Conservation (phyloP, 2,113 vertebrate genomes). For the Lynx canadensis region DNA sequence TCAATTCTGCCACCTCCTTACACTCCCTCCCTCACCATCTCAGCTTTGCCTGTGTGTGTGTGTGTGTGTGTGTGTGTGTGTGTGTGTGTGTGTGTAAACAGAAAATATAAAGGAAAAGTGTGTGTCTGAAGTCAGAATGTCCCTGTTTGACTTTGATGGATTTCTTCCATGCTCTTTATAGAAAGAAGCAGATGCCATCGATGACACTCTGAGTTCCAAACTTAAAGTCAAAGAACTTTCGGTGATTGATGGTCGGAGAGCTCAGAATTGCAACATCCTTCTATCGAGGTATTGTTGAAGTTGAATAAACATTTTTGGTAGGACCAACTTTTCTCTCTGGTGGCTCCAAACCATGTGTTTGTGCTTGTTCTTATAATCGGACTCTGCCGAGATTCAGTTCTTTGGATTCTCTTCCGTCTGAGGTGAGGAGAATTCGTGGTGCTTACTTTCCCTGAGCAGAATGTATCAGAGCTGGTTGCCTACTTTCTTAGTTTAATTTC, state of each 20-base stretch:
- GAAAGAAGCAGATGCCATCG: constrained; percentile 95
- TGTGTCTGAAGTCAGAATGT: constrained; percentile 67
- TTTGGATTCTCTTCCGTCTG: background rate
- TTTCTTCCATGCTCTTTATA: constrained; percentile 82
- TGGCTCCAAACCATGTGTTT: background rate
- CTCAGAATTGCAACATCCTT: constrained; percentile 99
- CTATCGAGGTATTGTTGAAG: constrained; percentile 91
- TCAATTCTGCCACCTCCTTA: background rate
- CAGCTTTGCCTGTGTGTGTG: background rate
- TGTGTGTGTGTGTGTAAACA: background rate
- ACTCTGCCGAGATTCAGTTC: background rate
- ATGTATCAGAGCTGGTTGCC: background rate
- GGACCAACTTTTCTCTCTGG: background rate
- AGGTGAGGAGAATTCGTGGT: background rate
- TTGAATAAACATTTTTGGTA: background rate
- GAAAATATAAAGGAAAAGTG: background rate
- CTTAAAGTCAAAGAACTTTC: constrained; percentile 98
- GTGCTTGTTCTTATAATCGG: background rate
- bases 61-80: background rate
- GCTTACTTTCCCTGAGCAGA: background rate
- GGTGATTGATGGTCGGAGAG: constrained; percentile 96
- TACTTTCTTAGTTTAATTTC: constrained; percentile 31
- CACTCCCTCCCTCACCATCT: background rate
- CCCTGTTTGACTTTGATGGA: constrained; percentile 72
- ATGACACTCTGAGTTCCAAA: constrained; percentile 93